Base-by-base conservation (phyloP, 1,140 invertebrate genomes). In the Trypoxylus dichotomus region DNA sequence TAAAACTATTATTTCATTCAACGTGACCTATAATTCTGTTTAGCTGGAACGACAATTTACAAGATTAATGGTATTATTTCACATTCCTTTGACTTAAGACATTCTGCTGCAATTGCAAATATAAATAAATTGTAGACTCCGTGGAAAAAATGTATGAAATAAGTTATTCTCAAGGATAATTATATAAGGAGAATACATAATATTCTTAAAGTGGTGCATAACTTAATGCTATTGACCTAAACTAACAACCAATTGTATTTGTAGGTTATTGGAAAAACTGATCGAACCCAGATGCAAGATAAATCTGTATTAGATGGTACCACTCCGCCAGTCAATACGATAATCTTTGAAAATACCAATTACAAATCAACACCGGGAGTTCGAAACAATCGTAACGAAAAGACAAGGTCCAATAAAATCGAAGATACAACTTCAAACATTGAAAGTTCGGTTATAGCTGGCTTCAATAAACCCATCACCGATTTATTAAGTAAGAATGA, bases 301-400 rank as follows among this genome's bases (percentile, higher is more conserved):
- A 90, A 89, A 82, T 88, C 88, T 75, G 88, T 91, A 24, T 83
- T 91, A n/a, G 93, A 95, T 84, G 92, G 92, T 6, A 89, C 92
- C 0, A 93, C 92, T 5, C 90, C 94, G 1, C 94, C 94, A 0
- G 94, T 96, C 15, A 93, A 95, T 83, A 97, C 95, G 0, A 93
- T 97, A 42, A 96, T 97, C 77, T 97, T 97, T 84, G 96, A 97
- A 84, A 97, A 97, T 85, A 96, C 95, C 0, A 96, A 96, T 84
- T 96, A 94, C 83, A 94, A 94, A 86, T 90, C 91, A 76, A 89
- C 91, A 78, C 80, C 79, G 78, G 78, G 32, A 77, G 79, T 63
- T 27, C 29, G 77, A n/a, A 19, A 47, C 24, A 19, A 72, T 80
- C 82, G 10, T 82, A 87, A 76, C 80, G 85, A 78, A 75, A 85